Conservation (phyloP, 2,888 invertebrate species). For the Clistopyga incitator region DNA sequence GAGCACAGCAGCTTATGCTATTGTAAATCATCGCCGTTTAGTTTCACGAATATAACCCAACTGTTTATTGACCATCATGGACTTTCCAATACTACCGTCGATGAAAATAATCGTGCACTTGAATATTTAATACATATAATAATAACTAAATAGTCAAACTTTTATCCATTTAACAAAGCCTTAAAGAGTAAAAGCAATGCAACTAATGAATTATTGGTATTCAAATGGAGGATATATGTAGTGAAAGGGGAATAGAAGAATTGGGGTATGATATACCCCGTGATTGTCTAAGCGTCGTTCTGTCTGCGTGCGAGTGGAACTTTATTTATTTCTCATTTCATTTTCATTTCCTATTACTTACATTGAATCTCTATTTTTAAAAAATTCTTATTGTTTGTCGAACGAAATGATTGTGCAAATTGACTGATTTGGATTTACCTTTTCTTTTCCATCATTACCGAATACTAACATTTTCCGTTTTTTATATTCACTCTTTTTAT, state of each 20-base stretch:
- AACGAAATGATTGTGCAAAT: constrained; percentile 13
- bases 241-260: constrained; percentile 54
- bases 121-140: constrained; percentile 64
- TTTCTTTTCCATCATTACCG: neutral
- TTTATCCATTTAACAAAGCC: constrained; percentile 17
- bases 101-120: constrained; percentile 72
- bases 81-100: constrained; percentile 79
- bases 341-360: constrained; percentile 18
- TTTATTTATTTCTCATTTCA: constrained; percentile 34
- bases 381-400: neutral
- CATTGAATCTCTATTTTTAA: constrained; percentile 7
- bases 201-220: constrained; percentile 82
- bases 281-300: constrained; percentile 71
- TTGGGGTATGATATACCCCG: constrained; percentile 76
- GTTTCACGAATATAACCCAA: constrained; percentile 28
- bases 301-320: constrained; percentile 63
- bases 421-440: neutral
- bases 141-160: constrained; percentile 39
- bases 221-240: constrained; percentile 82
- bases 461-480: constrained; percentile 41
- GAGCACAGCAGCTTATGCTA: constrained; percentile 29
- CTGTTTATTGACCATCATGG: constrained; percentile 73
- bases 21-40: constrained; percentile 17
- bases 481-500: constrained; percentile 40
- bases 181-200: constrained; percentile 58